Conservation (phyloP, 2,888 invertebrate genomes). For the Brachylomia viminalis region DNA sequence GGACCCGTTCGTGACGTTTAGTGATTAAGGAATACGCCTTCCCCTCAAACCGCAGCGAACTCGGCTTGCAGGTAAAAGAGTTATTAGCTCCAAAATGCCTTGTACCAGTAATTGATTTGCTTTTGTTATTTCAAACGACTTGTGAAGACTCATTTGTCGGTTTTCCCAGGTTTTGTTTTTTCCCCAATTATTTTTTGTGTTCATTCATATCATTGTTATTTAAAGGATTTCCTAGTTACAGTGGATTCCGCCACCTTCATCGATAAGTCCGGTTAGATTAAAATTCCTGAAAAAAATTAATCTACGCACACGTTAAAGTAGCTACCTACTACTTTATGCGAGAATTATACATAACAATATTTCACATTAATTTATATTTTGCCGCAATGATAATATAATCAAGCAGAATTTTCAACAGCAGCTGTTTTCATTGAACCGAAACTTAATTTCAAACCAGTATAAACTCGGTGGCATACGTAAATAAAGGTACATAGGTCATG, state of each 20-base stretch:
- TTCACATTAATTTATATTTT: not conserved
- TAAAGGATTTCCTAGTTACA: not conserved
- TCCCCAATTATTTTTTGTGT: constrained; percentile 12
- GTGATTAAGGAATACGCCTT: constrained; percentile 74
- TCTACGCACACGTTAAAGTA: not conserved
- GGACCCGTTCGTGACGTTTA: constrained; percentile 72
- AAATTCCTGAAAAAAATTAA: not conserved
- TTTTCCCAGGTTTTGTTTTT: constrained; percentile 23
- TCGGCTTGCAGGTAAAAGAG: constrained; percentile 66
- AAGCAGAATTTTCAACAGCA: not conserved
- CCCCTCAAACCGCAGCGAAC: constrained; percentile 59
- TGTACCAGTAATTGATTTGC: constrained; percentile 66
- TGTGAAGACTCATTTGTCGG: constrained; percentile 51
- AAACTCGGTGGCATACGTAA: not conserved
- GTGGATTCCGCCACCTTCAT: not conserved
- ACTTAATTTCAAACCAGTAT: constrained; percentile 1
- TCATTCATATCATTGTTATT: not conserved
- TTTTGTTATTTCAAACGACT: constrained; percentile 52
- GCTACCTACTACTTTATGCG: not conserved
- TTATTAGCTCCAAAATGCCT: constrained; percentile 63
- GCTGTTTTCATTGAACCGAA: no score
- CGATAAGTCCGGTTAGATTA: no score
- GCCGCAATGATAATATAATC: not conserved
- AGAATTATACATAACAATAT: no score
- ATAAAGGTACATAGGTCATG: not conserved